Base-by-base conservation (phyloP, 2,797 vertebrate species). In the Coluber constrictor region DNA sequence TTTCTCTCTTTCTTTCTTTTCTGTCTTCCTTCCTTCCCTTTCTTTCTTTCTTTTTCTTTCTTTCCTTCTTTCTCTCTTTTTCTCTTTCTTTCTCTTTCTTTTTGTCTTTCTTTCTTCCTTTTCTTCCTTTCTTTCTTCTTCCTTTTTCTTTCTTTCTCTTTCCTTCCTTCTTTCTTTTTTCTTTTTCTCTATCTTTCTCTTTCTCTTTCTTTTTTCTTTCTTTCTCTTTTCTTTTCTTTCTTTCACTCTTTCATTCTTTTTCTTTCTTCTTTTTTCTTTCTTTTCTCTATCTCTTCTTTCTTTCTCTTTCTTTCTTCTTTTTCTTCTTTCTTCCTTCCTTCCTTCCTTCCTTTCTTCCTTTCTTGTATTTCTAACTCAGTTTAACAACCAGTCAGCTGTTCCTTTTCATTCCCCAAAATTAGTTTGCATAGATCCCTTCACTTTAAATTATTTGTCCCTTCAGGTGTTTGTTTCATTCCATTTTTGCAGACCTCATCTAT, bases 211-310 rank as follows among this genome's bases (percentile, higher is more conserved):
- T 60, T 6, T 60, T 5, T 20, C 10, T 59, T 20, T 20, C 1
- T 2, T 5, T 5, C 3, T 5, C n/a, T n/a, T n/a, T n/a, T n/a
- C n/a, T n/a, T n/a, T n/a, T n/a, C n/a, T n/a, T n/a, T n/a, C n/a
- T n/a, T 5, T 18, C 1, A 1, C 3, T 56, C 0, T 4, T 16
- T 56, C 12, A 0, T 16, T n/a, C 37, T n/a, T n/a, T 2, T 79
- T 15, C 70, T 16, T 79, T 5, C 4, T 51, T 10, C 20, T 59
- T 59, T 6, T 59, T 18, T 18, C 9, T 57, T 18, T 18, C 2
- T 18, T 4, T 4, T 16, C 0, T 6, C 37, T n/a, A n/a, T 16
- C 37, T n/a, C 70, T 37, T 15, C n/a, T 11, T 74, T n/a, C n/a
- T 5, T 74, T 15, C 12, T 13, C 5, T 74, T 3, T 32, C 15